phyloP scores from a whole-genome alignment of 2,888 invertebrate species.

The Megastigmus dorsalis region DNA sequence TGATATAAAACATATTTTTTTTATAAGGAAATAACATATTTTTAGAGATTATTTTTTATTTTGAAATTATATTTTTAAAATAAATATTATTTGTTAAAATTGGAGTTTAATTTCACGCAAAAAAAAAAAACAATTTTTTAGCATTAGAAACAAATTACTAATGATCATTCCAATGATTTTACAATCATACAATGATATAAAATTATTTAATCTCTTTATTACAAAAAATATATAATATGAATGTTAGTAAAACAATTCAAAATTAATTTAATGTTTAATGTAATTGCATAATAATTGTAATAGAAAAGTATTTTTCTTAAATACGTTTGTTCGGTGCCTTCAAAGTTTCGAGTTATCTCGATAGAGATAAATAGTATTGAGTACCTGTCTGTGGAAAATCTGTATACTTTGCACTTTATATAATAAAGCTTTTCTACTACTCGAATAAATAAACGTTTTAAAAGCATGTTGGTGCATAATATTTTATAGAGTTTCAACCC shows the following conservation, averaged over 20 bases:
- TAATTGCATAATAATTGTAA: conserved; percentile 15
- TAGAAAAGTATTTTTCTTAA: conserved; percentile 46
- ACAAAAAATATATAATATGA: not conserved
- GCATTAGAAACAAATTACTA: conserved; percentile 9
- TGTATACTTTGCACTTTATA: conserved; percentile 51
- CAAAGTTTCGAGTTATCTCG: conserved; percentile 36
- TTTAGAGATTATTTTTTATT: conserved; percentile 49
- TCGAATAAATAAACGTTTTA: conserved; percentile 37
- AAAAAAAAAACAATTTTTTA: too few species aligned
- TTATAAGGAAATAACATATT: conserved; percentile 24
- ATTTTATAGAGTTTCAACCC: not conserved
- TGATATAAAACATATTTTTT: conserved; percentile 38
- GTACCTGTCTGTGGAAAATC: conserved; percentile 47
- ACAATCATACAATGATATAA: not conserved
- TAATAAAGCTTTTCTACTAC: conserved; percentile 50
- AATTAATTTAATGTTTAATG: conserved; percentile 26
- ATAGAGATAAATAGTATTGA: conserved; percentile 43
- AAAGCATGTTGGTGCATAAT: not conserved
- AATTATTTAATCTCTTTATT: not conserved
- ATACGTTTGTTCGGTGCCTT: conserved; percentile 46
- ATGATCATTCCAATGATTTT: conserved; percentile 44
- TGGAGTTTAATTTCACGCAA: not conserved
- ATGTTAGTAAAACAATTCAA: not conserved
- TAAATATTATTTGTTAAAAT: conserved; percentile 2
- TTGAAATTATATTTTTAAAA: conserved; percentile 36